phyloP scores from a whole-genome alignment of 64 coral and sea anemone genomes.

The Porites australiensis region DNA sequence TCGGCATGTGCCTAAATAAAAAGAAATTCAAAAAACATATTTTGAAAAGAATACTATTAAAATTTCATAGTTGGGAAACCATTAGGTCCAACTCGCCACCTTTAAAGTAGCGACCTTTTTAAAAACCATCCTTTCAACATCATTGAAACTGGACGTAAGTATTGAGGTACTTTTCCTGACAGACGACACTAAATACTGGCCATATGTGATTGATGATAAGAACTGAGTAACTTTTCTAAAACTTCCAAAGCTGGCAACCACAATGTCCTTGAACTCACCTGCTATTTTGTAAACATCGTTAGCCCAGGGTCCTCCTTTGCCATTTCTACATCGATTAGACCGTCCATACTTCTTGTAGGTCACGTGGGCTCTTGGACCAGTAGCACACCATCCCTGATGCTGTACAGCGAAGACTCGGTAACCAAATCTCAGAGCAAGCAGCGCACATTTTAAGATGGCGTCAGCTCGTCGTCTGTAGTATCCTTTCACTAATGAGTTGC shows the following conservation, averaged over 20 bases:
- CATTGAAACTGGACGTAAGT: too few relatives aligned
- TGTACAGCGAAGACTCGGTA: constrained; percentile 57
- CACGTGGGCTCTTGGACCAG: constrained; percentile 14
- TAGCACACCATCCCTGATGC: constrained; percentile 56
- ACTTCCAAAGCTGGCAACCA: too few relatives aligned
- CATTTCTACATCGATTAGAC: constrained; percentile 36
- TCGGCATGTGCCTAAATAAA: constrained; percentile 14
- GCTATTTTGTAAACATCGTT: constrained; percentile 58
- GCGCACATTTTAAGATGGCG: constrained; percentile 60
- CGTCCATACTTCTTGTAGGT: constrained; percentile 66
- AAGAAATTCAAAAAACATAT: not conserved
- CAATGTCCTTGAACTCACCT: not conserved
- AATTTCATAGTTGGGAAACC: not conserved
- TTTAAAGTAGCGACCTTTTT: too few relatives aligned
- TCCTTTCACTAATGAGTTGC: not conserved
- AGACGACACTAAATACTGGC: too few relatives aligned
- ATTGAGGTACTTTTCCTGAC: too few relatives aligned
- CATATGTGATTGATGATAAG: too few relatives aligned
- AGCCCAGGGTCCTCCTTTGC: constrained; percentile 68
- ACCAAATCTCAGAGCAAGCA: not conserved
- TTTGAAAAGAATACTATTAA: not conserved
- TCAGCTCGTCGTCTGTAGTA: constrained; percentile 17
- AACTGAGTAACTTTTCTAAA: too few relatives aligned
- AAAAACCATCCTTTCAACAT: too few relatives aligned
- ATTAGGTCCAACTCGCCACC: not conserved